Base-by-base conservation (phyloP, 1,140 invertebrate species). In the Pogonus chalceus region DNA sequence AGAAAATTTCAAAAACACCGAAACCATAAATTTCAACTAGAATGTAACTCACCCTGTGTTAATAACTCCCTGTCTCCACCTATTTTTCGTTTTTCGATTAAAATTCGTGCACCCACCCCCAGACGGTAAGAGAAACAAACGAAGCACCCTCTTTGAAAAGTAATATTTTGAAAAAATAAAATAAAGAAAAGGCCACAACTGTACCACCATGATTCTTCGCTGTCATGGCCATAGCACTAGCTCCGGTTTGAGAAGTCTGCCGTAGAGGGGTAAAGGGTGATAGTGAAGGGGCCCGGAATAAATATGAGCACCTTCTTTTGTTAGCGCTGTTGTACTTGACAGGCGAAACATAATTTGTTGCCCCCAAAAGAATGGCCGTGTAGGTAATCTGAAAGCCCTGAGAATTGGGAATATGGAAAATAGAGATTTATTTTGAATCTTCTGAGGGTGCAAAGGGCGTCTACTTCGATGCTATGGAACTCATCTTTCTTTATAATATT, bases 401-500 rank as follows among this genome's bases (percentile, higher is more conserved):
- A 37, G 56, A 54, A 54, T 59, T 55, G 61, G 61, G 61, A 63
- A 60, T 61, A 63, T 61, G 61, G 37, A 61, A 63, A 60, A 61
- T 60, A 58, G 53, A 56, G 57, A 63, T 63, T 63, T 63, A 63
- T 61, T n/a, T n/a, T n/a, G n/a, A n/a, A n/a, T n/a, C n/a, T 31
- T 31, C 26, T 31, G 14, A 31, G 26, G 26, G 26, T 4, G 26
- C 14, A 14, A 31, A 14, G 26, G 26, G 4, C 14, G 26, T 31
- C 4, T 31, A 7, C n/a, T 14, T 31, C 4, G 26, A 4, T 4
- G 26, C 26, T 7, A 14, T 7, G 4, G 26, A 31, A 14, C 26
- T 7, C 26, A 31, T 31, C 26, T 31, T 31, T 31, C 26, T 31
- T 4, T 31, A 31, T 31, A n/a, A n/a, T 31, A 31, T 31, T 31